Percentiles rank a stretch among this genome's conserved stretches.
These are phyloP conservation scores for Astyanax mexicanus DNA, from an alignment of 2,797 vertebrate species.

Conservation along the genomic window DNA sequence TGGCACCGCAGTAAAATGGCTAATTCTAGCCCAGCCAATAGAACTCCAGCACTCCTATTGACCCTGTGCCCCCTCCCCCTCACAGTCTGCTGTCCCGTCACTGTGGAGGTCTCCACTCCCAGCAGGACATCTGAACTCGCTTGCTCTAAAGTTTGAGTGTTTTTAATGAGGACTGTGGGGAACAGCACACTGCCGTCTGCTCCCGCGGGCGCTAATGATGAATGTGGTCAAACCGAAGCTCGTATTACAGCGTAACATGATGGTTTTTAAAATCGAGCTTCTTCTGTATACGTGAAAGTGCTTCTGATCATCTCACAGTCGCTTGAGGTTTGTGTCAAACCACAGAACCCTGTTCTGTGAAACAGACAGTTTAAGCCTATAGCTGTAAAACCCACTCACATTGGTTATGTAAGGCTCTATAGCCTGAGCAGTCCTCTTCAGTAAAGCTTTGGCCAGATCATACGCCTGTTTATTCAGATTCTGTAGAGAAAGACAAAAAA, in stretches of 20 bases:
- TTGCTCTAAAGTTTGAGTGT: conserved; percentile 8
- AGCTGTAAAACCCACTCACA: conserved; percentile 78
- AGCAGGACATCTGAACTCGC: background rate
- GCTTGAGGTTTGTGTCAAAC: conserved; percentile 11
- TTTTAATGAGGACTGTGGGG: conserved; percentile 66
- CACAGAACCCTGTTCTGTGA: conserved; percentile 14
- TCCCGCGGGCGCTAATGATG: conserved; percentile 56
- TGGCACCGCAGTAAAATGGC: background rate
- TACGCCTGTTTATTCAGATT: conserved; percentile 99
- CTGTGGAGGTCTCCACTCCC: background rate
- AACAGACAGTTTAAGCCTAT: background rate
- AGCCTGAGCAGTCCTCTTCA: conserved; percentile 97
- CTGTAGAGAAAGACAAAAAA: conserved; percentile 81
- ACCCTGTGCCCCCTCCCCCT: background rate
- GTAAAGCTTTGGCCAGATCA: conserved; percentile 95
- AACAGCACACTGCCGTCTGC: conserved; percentile 47
- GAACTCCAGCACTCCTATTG: background rate
- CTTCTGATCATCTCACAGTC: background rate
- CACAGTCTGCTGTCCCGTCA: background rate
- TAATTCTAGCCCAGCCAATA: background rate
- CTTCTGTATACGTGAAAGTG: background rate
- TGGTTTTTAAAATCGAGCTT: background rate
- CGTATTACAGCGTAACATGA: background rate
- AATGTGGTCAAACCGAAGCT: conserved; percentile 47
- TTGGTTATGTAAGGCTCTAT: conserved; percentile 99